A percentile compares a stretch with the other conserved stretches of the same genome.
Conservation (phyloP, 2,113 vertebrate species). For the Gadus macrocephalus region DNA sequence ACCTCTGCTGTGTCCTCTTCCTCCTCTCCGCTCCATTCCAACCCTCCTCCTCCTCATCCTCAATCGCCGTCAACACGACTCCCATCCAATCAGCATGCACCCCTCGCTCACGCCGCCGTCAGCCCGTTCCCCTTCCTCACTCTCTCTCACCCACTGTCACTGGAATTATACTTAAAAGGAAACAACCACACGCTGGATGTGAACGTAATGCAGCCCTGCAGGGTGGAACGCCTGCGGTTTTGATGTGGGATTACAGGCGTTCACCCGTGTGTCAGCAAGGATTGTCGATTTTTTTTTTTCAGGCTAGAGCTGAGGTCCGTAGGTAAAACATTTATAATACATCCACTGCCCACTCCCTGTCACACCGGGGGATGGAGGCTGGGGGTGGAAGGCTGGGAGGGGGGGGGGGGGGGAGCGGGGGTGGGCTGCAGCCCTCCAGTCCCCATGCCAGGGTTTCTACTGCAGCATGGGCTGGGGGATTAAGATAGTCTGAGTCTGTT, state of each 20-base stretch:
- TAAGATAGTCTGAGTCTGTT: conserved; percentile 72
- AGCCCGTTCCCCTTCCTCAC: not conserved
- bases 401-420: too few relatives aligned
- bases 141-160: not conserved
- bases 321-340: not conserved
- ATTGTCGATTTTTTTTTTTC: conserved; percentile 16
- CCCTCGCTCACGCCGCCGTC: too few relatives aligned
- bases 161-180: not conserved
- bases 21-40: conserved; percentile 16
- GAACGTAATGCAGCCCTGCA: conserved; percentile 8
- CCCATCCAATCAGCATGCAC: conserved; percentile 22
- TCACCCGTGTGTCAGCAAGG: conserved; percentile 29
- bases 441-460: conserved; percentile 70
- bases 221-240: conserved; percentile 6
- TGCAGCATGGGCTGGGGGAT: conserved; percentile 70
- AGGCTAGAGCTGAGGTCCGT: conserved; percentile 33
- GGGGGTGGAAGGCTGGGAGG: conserved; percentile 28
- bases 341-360: conserved; percentile 57
- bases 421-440: conserved; percentile 22
- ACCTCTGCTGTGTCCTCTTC: conserved; percentile 64
- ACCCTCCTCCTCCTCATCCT: conserved; percentile 38
- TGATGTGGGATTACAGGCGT: conserved; percentile 30
- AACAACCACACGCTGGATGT: not conserved
- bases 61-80: conserved; percentile 22
- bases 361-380: conserved; percentile 57